These are phyloP conservation scores for Pyrrhosoma nymphula DNA, from an alignment of 2,888 invertebrate species.

Conservation along the genomic window DNA sequence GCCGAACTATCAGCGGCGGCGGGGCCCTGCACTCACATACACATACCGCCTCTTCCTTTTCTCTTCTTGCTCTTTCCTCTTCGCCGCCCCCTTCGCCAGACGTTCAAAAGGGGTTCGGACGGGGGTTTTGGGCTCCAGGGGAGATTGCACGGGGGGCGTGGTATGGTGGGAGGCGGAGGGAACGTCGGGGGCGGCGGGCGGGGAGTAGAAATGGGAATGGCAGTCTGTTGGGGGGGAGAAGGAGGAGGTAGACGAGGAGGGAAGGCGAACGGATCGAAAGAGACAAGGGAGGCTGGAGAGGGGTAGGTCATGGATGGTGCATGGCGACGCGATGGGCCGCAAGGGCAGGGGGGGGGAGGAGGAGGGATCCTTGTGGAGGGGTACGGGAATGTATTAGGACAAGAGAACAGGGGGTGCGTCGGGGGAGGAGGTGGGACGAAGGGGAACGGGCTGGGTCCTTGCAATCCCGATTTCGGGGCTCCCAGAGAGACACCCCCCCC, in stretches of 20 bases:
- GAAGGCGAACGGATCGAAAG: constrained; percentile 60
- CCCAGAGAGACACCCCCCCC: background rate
- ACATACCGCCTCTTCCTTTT: background rate
- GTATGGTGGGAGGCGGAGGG: background rate
- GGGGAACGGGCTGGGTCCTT: background rate
- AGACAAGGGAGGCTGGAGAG: constrained; percentile 63
- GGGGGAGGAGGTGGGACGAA: too few relatives aligned
- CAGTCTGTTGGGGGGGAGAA: background rate
- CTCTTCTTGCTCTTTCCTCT: background rate
- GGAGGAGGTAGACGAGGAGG: background rate
- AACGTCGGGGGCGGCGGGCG: background rate
- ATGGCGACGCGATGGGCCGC: constrained; percentile 34
- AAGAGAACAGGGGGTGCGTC: background rate
- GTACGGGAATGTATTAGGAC: constrained; percentile 6
- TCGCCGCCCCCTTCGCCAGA: background rate
- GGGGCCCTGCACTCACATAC: background rate
- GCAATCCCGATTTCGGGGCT: background rate
- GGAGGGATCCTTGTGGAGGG: background rate
- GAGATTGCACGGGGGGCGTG: constrained; percentile 33
- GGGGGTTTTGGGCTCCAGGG: constrained; percentile 43
- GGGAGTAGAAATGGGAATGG: background rate
- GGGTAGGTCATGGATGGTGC: constrained; percentile 67
- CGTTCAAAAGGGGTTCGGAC: constrained; percentile 43
- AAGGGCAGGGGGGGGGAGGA: background rate
- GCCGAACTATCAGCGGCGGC: constrained; percentile 50